Conservation (phyloP, 2,797 vertebrate genomes). For the Mormyrops attenuatus region DNA sequence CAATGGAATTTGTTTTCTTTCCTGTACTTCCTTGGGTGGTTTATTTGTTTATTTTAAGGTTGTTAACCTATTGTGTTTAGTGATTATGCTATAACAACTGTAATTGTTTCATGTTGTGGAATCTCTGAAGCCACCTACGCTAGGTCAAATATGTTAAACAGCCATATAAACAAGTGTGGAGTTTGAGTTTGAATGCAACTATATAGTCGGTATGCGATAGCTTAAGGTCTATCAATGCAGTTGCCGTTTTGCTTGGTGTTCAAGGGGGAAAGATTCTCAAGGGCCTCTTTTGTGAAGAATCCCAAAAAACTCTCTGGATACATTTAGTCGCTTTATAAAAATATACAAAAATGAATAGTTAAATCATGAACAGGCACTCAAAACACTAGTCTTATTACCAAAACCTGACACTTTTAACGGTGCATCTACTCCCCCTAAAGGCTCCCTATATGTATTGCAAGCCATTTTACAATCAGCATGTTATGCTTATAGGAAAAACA, state of each 20-base stretch:
- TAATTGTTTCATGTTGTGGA: background rate
- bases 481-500: background rate
- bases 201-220: background rate
- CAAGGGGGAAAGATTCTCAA: background rate
- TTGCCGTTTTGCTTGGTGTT: background rate
- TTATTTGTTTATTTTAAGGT: background rate
- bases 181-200: background rate
- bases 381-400: background rate
- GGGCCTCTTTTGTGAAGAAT: background rate
- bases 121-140: background rate
- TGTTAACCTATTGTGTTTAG: background rate
- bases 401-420: background rate
- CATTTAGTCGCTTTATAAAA: background rate
- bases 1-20: background rate
- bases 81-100: background rate
- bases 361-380: background rate
- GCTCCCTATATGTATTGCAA: background rate
- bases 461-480: background rate
- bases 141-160: background rate
- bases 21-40: background rate
- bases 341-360: background rate
- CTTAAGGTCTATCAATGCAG: background rate
- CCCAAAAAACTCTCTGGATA: background rate
- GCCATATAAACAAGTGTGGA: background rate
- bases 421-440: constrained; percentile 17